Conservation (phyloP, 1,140 invertebrate genomes). For the Macrostomum lignano region DNA sequence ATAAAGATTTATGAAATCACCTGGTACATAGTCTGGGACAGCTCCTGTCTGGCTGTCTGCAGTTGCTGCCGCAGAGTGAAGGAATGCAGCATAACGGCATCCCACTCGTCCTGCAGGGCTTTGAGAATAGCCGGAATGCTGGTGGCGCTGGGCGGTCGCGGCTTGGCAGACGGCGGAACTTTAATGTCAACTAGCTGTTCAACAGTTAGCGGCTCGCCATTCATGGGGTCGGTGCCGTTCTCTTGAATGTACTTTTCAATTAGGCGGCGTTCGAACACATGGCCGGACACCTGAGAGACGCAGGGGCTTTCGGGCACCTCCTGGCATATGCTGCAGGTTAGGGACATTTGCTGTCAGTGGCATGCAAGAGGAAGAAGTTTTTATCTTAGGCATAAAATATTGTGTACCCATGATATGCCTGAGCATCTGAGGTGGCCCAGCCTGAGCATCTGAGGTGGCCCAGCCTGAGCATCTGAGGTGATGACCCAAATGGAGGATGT, state of each 20-base stretch:
- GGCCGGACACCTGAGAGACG: conserved; percentile 69
- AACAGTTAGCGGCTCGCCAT: conserved; percentile 49
- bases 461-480: too few relatives aligned
- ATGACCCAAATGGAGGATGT: too few relatives aligned
- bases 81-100: conserved; percentile 83
- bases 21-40: conserved; percentile 32
- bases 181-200: conserved; percentile 78
- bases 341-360: too few relatives aligned
- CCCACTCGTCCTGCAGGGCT: conserved; percentile 44
- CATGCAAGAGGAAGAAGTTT: too few relatives aligned
- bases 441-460: too few relatives aligned
- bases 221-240: conserved; percentile 85
- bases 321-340: conserved; percentile 2
- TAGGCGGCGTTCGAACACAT: conserved; percentile 70
- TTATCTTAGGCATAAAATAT: too few relatives aligned
- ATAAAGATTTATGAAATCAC: too few relatives aligned
- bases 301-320: conserved; percentile 3
- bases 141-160: conserved; percentile 75
- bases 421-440: too few relatives aligned
- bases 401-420: too few relatives aligned
- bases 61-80: conserved; percentile 84
- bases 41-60: conserved; percentile 62
- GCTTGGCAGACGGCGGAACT: conserved; percentile 66
- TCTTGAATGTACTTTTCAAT: conserved; percentile 85
- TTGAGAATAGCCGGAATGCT: conserved; percentile 92